Conservation (phyloP, 2,797 vertebrate genomes). For the Scolopax rusticola region DNA sequence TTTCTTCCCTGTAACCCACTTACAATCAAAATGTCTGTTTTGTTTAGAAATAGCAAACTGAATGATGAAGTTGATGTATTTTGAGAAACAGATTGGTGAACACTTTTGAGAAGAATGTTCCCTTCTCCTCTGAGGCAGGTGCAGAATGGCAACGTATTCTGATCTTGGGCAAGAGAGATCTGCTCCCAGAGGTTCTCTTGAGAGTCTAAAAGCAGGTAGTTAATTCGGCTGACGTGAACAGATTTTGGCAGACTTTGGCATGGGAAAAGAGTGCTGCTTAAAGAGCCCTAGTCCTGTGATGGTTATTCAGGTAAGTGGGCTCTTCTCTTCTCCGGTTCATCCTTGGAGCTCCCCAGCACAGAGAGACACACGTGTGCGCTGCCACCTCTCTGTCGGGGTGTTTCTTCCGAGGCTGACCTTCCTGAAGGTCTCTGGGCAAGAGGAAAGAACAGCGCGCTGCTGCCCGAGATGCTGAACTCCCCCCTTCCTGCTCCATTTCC, state of each 20-base stretch:
- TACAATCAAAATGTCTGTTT: constrained; percentile 37
- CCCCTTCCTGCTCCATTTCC: constrained; percentile 55
- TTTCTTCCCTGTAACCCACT: neutral
- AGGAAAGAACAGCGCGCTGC: neutral
- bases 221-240: constrained; percentile 8
- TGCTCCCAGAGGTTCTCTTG: constrained; percentile 8
- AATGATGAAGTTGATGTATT: constrained; percentile 4
- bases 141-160: constrained; percentile 29
- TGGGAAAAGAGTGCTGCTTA: neutral
- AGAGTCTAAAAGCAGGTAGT: constrained; percentile 21
- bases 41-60: constrained; percentile 45
- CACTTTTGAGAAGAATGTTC: constrained; percentile 24
- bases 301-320: neutral
- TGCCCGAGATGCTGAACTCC: constrained; percentile 15
- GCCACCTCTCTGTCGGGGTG: neutral
- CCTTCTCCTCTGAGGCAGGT: constrained; percentile 7
- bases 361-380: too few relatives aligned
- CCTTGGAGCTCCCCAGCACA: too few relatives aligned
- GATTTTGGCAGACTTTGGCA: constrained; percentile 46
- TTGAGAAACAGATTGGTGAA: constrained; percentile 28
- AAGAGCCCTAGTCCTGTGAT: neutral
- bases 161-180: constrained; percentile 35
- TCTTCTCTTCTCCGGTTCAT: neutral
- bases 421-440: neutral
- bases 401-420: neutral